phyloP scores from a whole-genome alignment of 2,797 vertebrate genomes.

The Sebastes kiyomatsui region DNA sequence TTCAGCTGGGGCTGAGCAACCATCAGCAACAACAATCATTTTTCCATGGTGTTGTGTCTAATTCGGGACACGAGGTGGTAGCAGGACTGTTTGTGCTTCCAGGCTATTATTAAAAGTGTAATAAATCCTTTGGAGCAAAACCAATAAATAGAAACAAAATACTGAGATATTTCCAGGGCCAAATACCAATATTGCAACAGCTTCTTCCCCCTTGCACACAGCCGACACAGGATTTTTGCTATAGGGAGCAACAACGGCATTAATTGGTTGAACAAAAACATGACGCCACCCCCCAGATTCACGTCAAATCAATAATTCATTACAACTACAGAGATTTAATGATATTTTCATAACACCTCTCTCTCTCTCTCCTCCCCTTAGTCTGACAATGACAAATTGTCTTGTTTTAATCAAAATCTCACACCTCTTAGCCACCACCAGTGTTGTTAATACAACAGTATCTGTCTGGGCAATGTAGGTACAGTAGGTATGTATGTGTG shows the following conservation, averaged over 20 bases:
- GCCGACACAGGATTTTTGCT: conserved; percentile 37
- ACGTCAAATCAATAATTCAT: conserved; percentile 80
- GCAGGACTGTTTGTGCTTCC: conserved; percentile 40
- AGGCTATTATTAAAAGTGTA: conserved; percentile 68
- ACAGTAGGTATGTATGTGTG: not conserved
- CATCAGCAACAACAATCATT: conserved; percentile 35
- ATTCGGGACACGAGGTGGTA: conserved; percentile 28
- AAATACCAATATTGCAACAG: conserved; percentile 51
- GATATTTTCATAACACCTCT: conserved; percentile 72
- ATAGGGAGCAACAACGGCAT: conserved; percentile 44
- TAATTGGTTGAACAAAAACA: conserved; percentile 63
- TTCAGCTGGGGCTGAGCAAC: conserved; percentile 31
- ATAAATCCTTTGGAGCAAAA: conserved; percentile 65
- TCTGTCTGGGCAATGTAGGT: not conserved
- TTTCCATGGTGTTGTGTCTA: conserved; percentile 41
- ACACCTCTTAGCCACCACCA: conserved; percentile 33
- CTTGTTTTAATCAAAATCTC: conserved; percentile 68
- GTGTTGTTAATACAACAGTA: conserved; percentile 20
- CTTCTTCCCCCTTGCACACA: conserved; percentile 17
- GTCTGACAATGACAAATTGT: conserved; percentile 70
- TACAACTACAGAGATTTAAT: conserved; percentile 76
- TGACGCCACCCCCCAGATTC: conserved; percentile 51
- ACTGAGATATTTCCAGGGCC: conserved; percentile 49
- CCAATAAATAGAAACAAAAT: conserved; percentile 62
- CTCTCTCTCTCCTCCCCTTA: conserved; percentile 48